Percentiles rank a stretch among this genome's conserved stretches.
These are phyloP conservation scores for Dromas ardeola DNA, from an alignment of 2,113 vertebrate species.

Conservation along the genomic window DNA sequence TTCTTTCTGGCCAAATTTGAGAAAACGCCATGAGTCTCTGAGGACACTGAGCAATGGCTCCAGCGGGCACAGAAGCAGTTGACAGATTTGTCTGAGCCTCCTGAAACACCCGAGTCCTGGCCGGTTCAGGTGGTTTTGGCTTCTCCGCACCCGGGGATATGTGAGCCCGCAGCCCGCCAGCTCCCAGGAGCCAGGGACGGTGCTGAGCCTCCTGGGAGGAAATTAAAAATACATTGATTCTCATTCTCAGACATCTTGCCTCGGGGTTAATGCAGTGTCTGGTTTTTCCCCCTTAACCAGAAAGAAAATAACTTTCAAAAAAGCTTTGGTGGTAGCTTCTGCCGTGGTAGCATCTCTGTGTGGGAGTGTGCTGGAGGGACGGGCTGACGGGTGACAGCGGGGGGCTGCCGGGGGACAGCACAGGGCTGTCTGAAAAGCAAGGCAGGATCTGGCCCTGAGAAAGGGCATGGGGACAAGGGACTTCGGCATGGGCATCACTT, in stretches of 20 bases:
- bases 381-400: not conserved
- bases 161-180: not conserved
- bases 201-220: not conserved
- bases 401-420: not conserved
- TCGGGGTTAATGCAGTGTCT: not conserved
- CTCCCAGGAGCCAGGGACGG: not conserved
- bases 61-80: not conserved
- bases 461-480: rapidly evolving
- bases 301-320: not conserved
- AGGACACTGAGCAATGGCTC: rapidly evolving
- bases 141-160: rapidly evolving
- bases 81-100: not conserved
- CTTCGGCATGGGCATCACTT: rapidly evolving
- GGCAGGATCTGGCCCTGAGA: not conserved
- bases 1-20: too few relatives aligned
- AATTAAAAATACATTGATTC: not conserved
- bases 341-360: rapidly evolving
- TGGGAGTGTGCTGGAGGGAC: not conserved
- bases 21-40: not conserved
- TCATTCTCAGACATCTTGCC: not conserved
- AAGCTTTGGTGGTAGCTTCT: not conserved
- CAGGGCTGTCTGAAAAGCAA: too few relatives aligned
- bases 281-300: not conserved
- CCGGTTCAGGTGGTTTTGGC: not conserved
- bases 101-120: rapidly evolving